phyloP scores from a whole-genome alignment of 2,113 vertebrate genomes.

The Brachypteracias leptosomus region DNA sequence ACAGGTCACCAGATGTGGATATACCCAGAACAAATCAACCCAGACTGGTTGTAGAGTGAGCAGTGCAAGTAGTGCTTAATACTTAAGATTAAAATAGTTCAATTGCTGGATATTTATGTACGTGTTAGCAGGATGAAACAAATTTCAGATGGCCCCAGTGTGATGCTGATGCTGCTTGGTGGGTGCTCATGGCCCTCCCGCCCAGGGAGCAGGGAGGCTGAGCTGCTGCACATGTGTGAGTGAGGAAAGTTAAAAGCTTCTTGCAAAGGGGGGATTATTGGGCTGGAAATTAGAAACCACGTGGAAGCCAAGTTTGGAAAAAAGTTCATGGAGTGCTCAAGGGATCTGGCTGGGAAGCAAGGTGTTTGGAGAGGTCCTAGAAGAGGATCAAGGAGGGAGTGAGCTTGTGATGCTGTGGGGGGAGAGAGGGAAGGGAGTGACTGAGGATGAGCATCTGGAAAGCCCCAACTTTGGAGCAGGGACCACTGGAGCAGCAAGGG shows the following conservation, averaged over 20 bases:
- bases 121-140: neutral
- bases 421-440: neutral
- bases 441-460: neutral
- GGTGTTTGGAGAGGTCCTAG: neutral
- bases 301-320: neutral
- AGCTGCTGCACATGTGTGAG: fast-evolving
- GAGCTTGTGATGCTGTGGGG: neutral
- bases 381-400: neutral
- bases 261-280: neutral
- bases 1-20: neutral
- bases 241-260: neutral
- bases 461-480: neutral
- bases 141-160: neutral
- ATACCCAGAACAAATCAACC: neutral
- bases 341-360: neutral
- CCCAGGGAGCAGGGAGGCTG: neutral
- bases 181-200: neutral
- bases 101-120: neutral
- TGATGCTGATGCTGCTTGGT: neutral
- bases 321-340: neutral
- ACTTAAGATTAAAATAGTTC: neutral
- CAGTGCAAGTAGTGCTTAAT: fast-evolving
- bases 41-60: fast-evolving
- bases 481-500: neutral
- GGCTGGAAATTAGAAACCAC: neutral